Evolutionary conservation across 2,797 vertebrate genomes (phyloP).

Genomic region (Zalophus californianus): DNA sequence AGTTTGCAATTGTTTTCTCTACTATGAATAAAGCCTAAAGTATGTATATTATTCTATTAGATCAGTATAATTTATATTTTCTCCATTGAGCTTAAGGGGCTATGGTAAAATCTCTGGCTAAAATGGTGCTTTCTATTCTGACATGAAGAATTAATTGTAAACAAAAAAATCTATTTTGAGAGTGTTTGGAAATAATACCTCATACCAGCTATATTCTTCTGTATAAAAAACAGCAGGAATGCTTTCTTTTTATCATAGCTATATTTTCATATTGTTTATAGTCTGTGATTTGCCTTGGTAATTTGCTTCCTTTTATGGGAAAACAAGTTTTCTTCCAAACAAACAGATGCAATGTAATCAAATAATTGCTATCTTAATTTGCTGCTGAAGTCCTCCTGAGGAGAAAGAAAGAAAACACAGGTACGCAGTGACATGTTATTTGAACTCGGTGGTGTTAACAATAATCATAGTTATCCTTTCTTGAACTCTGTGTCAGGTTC

Average conservation of each 20-base stretch:
- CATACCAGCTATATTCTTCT: background rate
- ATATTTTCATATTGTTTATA: slow-evolving; percentile 73
- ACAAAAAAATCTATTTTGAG: slow-evolving; percentile 47
- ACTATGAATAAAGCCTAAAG: slow-evolving; percentile 30
- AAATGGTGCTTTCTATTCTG: slow-evolving; percentile 46
- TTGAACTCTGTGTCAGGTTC: background rate
- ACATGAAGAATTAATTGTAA: slow-evolving; percentile 61
- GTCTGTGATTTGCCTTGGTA: slow-evolving; percentile 72
- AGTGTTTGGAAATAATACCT: slow-evolving; percentile 45
- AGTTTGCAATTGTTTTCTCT: slow-evolving; percentile 49
- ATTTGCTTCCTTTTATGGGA: slow-evolving; percentile 74
- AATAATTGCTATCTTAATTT: slow-evolving; percentile 72
- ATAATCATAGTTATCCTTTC: background rate
- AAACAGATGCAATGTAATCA: slow-evolving; percentile 63
- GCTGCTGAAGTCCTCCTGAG: slow-evolving; percentile 3
- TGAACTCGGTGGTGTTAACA: slow-evolving; percentile 29
- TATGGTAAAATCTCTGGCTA: slow-evolving; percentile 49
- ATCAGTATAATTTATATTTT: slow-evolving; percentile 32
- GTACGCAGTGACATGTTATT: background rate
- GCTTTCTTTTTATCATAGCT: slow-evolving; percentile 71
- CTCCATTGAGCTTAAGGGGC: slow-evolving; percentile 29
- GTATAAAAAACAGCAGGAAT: slow-evolving; percentile 47
- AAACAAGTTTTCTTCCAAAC: slow-evolving; percentile 72
- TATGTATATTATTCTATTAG: slow-evolving; percentile 40
- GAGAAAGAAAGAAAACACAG: slow-evolving; percentile 29